A percentile compares a stretch with the other conserved stretches of the same genome.
phyloP scores from a whole-genome alignment of 2,888 invertebrate species.

The Microplitis deprimator region DNA sequence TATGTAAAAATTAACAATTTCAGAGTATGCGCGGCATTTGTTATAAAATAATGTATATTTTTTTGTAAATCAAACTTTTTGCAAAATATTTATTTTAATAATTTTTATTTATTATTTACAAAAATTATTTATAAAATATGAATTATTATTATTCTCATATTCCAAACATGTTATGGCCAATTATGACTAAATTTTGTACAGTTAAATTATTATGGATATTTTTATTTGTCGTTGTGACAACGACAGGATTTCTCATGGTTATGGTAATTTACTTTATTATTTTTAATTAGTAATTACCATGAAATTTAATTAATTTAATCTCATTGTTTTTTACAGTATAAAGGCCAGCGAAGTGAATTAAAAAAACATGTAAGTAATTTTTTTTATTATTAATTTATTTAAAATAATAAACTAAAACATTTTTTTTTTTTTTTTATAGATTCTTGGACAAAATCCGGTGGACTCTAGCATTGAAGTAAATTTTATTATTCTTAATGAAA shows the following conservation, averaged over 20 bases:
- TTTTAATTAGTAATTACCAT: conserved; percentile 23
- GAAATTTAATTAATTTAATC: conserved; percentile 5
- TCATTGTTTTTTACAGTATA: conserved; percentile 51
- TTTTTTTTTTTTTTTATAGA: no score
- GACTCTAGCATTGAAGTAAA: neutral
- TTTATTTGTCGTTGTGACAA: conserved; percentile 55
- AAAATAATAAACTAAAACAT: neutral
- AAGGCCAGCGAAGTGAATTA: conserved; percentile 52
- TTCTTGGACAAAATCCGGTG: no score
- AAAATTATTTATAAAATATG: neutral
- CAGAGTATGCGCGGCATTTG: neutral
- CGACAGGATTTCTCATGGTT: conserved; percentile 55
- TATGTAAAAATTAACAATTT: neutral
- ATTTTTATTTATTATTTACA: neutral
- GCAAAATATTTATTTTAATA: neutral
- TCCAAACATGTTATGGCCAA: conserved; percentile 51
- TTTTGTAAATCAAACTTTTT: neutral
- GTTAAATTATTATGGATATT: conserved; percentile 60
- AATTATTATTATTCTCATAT: conserved; percentile 48
- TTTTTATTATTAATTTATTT: neutral
- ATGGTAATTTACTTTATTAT: conserved; percentile 53
- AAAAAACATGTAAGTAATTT: conserved; percentile 54
- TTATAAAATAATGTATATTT: neutral
- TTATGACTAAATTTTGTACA: conserved; percentile 52
- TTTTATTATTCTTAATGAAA: neutral